Percentiles rank a stretch among this genome's conserved stretches.
Conservation (phyloP, 2,113 vertebrate genomes). For the Desmodus rotundus region DNA sequence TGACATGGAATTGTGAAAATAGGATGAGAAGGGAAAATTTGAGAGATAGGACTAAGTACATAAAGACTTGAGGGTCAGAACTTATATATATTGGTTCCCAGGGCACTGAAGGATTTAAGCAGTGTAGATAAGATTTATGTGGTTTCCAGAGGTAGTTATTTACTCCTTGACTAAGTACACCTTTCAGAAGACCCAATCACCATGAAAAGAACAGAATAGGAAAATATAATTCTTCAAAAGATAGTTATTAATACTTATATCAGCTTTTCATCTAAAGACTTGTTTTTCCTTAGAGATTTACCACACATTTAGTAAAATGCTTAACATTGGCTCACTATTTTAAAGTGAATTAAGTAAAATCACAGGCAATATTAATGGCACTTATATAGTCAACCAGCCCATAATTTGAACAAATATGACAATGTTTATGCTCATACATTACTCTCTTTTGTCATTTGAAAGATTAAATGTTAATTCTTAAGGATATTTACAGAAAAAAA, state of each 20-base stretch:
- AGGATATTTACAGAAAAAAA: neutral
- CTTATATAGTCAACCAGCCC: neutral
- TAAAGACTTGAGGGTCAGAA: neutral
- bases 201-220: conserved; percentile 35
- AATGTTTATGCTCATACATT: neutral
- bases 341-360: conserved; percentile 1
- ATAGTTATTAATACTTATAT: neutral
- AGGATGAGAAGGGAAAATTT: neutral
- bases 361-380: neutral
- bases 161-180: conserved; percentile 56
- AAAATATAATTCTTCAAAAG: conserved; percentile 31
- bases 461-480: neutral
- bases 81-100: conserved; percentile 51
- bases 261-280: neutral
- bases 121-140: conserved; percentile 56
- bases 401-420: neutral
- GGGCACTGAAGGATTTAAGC: conserved; percentile 36
- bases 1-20: conserved; percentile 20
- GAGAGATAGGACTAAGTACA: neutral
- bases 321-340: neutral
- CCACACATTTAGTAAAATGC: neutral
- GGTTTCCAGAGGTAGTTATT: conserved; percentile 64
- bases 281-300: neutral
- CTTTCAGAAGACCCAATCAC: conserved; percentile 50
- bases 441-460: neutral